Percentiles rank a stretch among this genome's conserved stretches.
Evolutionary conservation across 2,888 invertebrate species (phyloP).

Genomic region (Papilio elwesi): DNA sequence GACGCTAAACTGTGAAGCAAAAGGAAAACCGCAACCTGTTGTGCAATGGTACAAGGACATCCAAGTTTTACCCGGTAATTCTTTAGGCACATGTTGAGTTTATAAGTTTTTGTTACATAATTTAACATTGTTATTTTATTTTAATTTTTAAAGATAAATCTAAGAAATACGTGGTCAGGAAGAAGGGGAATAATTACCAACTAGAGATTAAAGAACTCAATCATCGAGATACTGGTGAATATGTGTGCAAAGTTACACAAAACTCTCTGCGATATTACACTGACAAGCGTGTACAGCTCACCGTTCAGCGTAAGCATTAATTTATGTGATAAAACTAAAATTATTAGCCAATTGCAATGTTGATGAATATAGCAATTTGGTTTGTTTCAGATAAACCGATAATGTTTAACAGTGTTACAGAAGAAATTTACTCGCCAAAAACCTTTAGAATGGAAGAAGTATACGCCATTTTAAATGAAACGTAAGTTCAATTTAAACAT

Average conservation of each 20-base stretch:
- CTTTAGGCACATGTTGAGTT: neutral
- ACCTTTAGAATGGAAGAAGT: slow-evolving; percentile 68
- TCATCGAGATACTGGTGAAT: slow-evolving; percentile 69
- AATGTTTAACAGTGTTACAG: slow-evolving; percentile 58
- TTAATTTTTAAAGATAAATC: slow-evolving; percentile 53
- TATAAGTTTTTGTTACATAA: neutral
- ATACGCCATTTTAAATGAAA: slow-evolving; percentile 72
- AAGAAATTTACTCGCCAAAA: slow-evolving; percentile 54
- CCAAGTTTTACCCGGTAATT: slow-evolving; percentile 55
- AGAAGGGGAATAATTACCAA: slow-evolving; percentile 56
- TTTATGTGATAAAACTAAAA: neutral
- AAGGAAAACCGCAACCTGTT: slow-evolving; percentile 68
- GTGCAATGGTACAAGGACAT: slow-evolving; percentile 73
- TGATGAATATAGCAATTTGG: too few species aligned
- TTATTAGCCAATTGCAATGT: slow-evolving; percentile 9
- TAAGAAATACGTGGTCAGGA: slow-evolving; percentile 61
- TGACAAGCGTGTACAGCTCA: slow-evolving; percentile 65
- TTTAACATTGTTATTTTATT: slow-evolving; percentile 33
- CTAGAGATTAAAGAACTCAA: slow-evolving; percentile 70
- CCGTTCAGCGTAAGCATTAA: slow-evolving; percentile 70
- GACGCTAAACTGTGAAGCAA: slow-evolving; percentile 65
- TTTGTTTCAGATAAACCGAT: slow-evolving; percentile 72
- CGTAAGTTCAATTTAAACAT: slow-evolving; percentile 58
- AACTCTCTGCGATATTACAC: slow-evolving; percentile 69
- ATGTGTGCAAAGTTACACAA: slow-evolving; percentile 74